Evolutionary conservation across 2,888 invertebrate genomes (phyloP).

Genomic region (Lithodes maja): DNA sequence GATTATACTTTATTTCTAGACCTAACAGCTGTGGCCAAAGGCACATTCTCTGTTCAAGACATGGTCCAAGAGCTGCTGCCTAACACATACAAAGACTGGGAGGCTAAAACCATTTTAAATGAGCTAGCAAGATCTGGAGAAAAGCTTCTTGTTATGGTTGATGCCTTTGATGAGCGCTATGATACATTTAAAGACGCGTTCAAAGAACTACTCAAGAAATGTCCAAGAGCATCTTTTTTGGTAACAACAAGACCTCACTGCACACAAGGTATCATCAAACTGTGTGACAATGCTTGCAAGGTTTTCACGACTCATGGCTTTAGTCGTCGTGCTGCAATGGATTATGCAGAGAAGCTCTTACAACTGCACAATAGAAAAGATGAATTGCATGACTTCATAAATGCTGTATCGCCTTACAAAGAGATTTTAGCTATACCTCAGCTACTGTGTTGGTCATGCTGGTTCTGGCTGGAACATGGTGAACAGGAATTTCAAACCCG

Average conservation of each 20-base stretch:
- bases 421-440: constrained; percentile 33
- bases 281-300: not conserved
- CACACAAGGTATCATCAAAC: not conserved
- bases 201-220: constrained; percentile 6
- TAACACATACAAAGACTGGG: not conserved
- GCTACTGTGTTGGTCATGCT: constrained; percentile 29
- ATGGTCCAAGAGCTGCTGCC: constrained; percentile 26
- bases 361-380: not conserved
- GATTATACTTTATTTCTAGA: constrained; percentile 18
- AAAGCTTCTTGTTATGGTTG: constrained; percentile 26
- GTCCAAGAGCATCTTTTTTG: constrained; percentile 14
- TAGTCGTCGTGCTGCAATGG: not conserved
- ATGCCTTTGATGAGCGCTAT: constrained; percentile 31
- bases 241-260: constrained; percentile 34
- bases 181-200: constrained; percentile 20
- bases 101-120: not conserved
- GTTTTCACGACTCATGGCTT: constrained; percentile 29
- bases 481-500: not conserved
- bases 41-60: not conserved
- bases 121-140: constrained; percentile 1
- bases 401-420: constrained; percentile 10
- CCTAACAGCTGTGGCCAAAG: constrained; percentile 11
- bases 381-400: constrained; percentile 6
- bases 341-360: constrained; percentile 21
- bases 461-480: constrained; percentile 30